A percentile compares a stretch with the other conserved stretches of the same genome.
Evolutionary conservation across 2,113 vertebrate genomes (phyloP).

Genomic region (Bothrops jararaca): DNA sequence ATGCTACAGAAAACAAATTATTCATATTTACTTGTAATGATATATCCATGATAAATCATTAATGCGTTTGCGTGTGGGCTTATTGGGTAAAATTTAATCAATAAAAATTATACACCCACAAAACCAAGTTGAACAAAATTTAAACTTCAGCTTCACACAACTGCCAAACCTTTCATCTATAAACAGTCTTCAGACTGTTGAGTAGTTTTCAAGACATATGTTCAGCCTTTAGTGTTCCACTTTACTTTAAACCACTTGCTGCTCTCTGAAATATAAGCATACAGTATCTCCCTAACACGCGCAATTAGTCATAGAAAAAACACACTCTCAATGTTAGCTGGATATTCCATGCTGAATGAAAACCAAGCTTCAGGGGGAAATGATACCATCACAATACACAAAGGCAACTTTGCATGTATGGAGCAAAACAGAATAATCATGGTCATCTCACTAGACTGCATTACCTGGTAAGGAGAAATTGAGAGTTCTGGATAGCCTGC

Average conservation of each 20-base stretch:
- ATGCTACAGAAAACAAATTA: background rate
- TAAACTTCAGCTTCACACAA: background rate
- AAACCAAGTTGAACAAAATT: background rate
- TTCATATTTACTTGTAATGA: background rate
- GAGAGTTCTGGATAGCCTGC: slow-evolving; percentile 87
- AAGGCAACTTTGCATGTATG: background rate
- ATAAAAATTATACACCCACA: background rate
- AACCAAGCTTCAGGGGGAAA: background rate
- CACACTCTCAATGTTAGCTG: background rate
- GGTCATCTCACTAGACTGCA: background rate
- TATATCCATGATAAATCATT: background rate
- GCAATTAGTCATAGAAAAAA: background rate
- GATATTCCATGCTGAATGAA: background rate
- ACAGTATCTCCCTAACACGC: background rate
- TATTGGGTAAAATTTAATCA: background rate
- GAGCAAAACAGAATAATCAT: fast-evolving
- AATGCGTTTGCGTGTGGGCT: background rate
- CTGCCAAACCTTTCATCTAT: background rate
- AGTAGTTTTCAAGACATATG: background rate
- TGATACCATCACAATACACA: background rate
- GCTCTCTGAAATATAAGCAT: background rate
- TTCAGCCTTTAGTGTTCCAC: background rate
- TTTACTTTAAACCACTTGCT: background rate
- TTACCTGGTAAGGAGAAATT: slow-evolving; percentile 96
- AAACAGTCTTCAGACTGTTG: background rate